These are phyloP conservation scores for Thinocorus orbignyianus DNA, from an alignment of 2,113 vertebrate species.

Conservation along the genomic window DNA sequence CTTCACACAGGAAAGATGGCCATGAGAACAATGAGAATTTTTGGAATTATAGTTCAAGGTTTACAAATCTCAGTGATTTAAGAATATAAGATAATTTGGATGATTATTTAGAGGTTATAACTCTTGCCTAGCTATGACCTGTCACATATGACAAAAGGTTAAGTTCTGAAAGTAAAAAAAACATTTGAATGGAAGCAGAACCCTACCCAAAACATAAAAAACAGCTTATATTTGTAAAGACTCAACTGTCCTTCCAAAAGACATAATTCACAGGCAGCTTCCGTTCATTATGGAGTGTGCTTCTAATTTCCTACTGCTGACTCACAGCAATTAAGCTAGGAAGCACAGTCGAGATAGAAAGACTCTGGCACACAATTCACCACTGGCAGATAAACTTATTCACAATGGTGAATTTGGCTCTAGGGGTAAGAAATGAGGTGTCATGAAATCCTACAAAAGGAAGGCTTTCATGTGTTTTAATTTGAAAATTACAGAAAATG, in stretches of 20 bases:
- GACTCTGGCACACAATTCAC: not conserved
- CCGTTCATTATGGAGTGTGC: not conserved
- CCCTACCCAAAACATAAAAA: conserved; percentile 10
- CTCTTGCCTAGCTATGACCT: not conserved
- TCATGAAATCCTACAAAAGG: not conserved
- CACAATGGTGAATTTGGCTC: conserved; percentile 2
- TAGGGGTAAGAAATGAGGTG: not conserved
- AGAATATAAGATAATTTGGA: not conserved
- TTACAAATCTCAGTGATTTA: not conserved
- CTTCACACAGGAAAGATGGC: not conserved
- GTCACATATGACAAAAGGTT: not conserved
- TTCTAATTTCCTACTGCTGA: conserved; percentile 44
- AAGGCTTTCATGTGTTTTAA: not conserved
- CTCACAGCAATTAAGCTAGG: conserved; percentile 31
- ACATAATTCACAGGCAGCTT: not conserved
- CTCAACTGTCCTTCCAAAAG: not conserved
- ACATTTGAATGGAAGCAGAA: not conserved
- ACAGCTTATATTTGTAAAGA: not conserved
- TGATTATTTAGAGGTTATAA: conserved; percentile 18
- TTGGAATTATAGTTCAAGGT: not conserved
- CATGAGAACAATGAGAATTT: not conserved
- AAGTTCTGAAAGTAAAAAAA: conserved; percentile 9
- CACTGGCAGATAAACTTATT: not conserved
- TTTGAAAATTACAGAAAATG: not conserved
- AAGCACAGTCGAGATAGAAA: not conserved